A percentile compares a stretch with the other conserved stretches of the same genome.
Evolutionary conservation across 2,113 vertebrate genomes (phyloP).

Genomic region (Nyctibius bracteatus): DNA sequence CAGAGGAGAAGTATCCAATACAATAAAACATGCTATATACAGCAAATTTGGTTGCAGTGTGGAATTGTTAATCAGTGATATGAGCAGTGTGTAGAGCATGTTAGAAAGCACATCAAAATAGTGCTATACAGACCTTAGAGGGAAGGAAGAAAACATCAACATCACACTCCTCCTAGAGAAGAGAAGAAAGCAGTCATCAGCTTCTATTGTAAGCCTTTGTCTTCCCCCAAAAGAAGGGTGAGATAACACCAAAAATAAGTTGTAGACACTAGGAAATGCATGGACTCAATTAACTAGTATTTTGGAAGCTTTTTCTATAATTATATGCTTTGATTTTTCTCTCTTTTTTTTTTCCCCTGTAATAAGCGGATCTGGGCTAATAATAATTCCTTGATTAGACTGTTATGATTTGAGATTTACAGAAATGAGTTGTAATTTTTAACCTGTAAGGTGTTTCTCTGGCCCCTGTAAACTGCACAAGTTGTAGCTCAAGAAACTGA

Average conservation of each 20-base stretch:
- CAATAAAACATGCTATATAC: background rate
- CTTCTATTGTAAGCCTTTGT: background rate
- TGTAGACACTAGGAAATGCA: background rate
- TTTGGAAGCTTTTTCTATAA: background rate
- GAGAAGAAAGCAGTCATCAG: background rate
- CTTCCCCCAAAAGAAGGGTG: background rate
- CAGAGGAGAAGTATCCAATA: background rate
- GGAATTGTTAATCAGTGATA: background rate
- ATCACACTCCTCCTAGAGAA: background rate
- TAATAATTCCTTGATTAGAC: background rate
- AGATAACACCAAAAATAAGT: background rate
- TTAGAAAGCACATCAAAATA: background rate
- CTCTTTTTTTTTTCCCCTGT: fast-evolving
- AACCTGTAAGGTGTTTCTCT: background rate
- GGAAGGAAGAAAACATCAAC: background rate
- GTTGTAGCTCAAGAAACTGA: background rate
- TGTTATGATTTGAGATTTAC: background rate
- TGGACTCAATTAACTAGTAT: background rate
- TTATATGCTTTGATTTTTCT: background rate
- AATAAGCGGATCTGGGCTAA: background rate
- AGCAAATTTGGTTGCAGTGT: background rate
- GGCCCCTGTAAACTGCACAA: background rate
- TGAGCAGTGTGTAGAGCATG: fast-evolving
- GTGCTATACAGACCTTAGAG: background rate
- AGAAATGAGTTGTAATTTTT: background rate